phyloP scores from a whole-genome alignment of 1,140 invertebrate genomes.

The Nylanderia fulva region DNA sequence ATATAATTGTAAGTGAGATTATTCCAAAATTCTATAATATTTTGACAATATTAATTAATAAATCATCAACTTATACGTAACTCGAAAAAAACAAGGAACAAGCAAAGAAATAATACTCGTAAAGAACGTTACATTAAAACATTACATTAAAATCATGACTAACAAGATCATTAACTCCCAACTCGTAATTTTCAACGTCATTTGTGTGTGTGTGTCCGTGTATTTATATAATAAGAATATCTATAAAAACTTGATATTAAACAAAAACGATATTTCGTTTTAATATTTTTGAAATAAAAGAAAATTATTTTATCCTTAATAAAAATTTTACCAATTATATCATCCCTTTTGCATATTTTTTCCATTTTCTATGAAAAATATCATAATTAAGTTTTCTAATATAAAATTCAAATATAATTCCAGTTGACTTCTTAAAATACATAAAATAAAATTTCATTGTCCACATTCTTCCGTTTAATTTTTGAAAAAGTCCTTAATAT shows the following conservation, averaged over 20 bases:
- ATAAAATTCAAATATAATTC: not conserved
- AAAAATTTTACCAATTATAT: not conserved
- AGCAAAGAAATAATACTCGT: conserved; percentile 25
- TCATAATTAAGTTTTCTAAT: not conserved
- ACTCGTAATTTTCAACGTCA: conserved; percentile 23
- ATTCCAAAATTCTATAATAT: not conserved
- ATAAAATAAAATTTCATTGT: not conserved
- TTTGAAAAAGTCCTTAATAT: not conserved
- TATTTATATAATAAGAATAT: not conserved
- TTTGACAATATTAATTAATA: conserved; percentile 5
- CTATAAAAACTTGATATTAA: not conserved
- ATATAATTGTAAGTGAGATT: not conserved
- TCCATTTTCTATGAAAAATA: not conserved
- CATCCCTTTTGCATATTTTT: too few relatives aligned
- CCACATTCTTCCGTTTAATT: not conserved
- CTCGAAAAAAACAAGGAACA: conserved; percentile 5
- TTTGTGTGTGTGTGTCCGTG: not conserved
- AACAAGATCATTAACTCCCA: conserved; percentile 40
- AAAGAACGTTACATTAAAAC: conserved; percentile 35
- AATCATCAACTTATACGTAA: not conserved
- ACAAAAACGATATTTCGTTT: not conserved
- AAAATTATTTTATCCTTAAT: not conserved
- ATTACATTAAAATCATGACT: conserved; percentile 13
- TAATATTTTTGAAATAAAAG: not conserved
- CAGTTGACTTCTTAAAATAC: not conserved